Evolutionary conservation across 2,797 vertebrate species (phyloP), one percentile per base, ranked within the genome.

Genomic region (Apogon talboti): DNA sequence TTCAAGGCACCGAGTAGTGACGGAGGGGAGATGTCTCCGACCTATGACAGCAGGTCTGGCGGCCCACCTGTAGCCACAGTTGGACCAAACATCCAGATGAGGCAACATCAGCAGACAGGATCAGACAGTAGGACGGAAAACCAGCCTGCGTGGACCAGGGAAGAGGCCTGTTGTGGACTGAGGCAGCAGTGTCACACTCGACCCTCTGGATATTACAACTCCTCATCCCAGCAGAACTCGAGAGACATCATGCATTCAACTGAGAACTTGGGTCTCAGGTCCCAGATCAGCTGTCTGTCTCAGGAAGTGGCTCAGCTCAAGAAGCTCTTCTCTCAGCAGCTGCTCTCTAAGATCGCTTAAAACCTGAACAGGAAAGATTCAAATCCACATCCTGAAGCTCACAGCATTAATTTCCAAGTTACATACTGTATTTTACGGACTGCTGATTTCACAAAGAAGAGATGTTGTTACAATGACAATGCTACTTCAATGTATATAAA

Each of bases 251-350:
- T 64, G 30, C 74, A 49, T 65, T 74, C 56, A 3, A 56, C 63
- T 0, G 92, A 94, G 38, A 90, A 92, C 66, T 15, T 42, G n/a
- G 81, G 76, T 58, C 88, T 95, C 28, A 90, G 81, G 60, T 91
- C 88, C 46, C 93, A 95, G 82, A 88, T 95, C 60, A 91, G 87
- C 33, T 92, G 91, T 11, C 90, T 95, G 55, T 92, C 92, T 7
- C 89, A 94, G 42, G 95, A 96, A 79, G 94, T 95, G 74, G 93
- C 94, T 24, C 91, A 94, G 59, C 91, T 95, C 59, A 95, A 95
- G 81, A 94, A 81, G 71, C 92, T 95, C 52, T 92, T 96, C 75
- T 93, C 93, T 8, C 86, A 95, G 71, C 94, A 95, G 79, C 82
- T 94, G 83, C 69, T 92, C 55, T 74, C 88, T 38, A 94, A 92